phyloP scores from a whole-genome alignment of 2,113 vertebrate species.

The Crotalus horridus region DNA sequence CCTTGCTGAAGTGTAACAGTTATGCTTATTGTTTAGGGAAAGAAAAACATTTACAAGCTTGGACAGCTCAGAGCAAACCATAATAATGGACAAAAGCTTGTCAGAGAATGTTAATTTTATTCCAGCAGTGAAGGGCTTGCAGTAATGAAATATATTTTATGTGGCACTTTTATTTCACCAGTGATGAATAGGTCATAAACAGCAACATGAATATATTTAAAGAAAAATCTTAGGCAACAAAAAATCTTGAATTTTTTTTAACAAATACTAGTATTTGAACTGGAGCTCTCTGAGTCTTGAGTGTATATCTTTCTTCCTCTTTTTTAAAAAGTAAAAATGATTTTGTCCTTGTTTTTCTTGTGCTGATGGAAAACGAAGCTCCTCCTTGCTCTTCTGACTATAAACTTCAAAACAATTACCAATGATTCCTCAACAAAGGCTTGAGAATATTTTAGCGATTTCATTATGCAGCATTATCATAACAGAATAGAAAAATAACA shows the following conservation, averaged over 20 bases:
- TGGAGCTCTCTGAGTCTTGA: neutral
- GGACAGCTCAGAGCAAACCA: conserved; percentile 3
- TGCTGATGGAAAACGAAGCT: neutral
- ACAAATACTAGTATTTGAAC: neutral
- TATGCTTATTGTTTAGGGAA: neutral
- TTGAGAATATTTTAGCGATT: neutral
- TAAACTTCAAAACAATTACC: neutral
- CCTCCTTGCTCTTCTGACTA: neutral
- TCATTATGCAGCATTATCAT: neutral
- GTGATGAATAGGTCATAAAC: conserved; percentile 19
- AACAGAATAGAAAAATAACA: neutral
- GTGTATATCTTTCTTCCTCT: neutral
- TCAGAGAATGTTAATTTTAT: conserved; percentile 20
- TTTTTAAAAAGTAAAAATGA: neutral
- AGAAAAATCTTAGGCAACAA: conserved; percentile 28
- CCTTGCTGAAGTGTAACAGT: conserved; percentile 18
- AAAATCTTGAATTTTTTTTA: neutral
- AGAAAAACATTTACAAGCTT: neutral
- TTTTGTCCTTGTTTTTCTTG: neutral
- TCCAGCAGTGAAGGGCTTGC: conserved; percentile 18
- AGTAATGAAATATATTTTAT: conserved; percentile 26
- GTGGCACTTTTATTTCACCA: conserved; percentile 27
- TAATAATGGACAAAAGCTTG: conserved; percentile 11
- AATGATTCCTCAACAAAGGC: neutral
- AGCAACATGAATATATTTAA: conserved; percentile 9